phyloP scores from a whole-genome alignment of 2,113 vertebrate species.

The Ciconia stormi region DNA sequence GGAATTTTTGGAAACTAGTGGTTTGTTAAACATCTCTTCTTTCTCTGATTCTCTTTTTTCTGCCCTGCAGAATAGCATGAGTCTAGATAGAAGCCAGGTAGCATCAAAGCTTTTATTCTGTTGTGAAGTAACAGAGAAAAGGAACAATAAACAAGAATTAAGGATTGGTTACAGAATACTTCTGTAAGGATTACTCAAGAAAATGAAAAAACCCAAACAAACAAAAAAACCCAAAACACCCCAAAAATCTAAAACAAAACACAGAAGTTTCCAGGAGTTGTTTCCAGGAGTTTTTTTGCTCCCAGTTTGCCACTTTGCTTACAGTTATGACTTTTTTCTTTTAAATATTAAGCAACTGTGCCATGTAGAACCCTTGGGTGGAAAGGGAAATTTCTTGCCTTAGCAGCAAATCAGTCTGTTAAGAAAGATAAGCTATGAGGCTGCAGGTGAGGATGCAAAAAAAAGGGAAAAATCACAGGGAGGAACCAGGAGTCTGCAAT shows the following conservation, averaged over 20 bases:
- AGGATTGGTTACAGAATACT: background rate
- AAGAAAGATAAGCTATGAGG: background rate
- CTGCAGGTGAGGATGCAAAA: background rate
- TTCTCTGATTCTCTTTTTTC: background rate
- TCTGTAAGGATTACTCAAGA: background rate
- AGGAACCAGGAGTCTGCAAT: background rate
- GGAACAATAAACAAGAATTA: background rate
- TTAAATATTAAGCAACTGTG: background rate
- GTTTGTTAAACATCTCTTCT: background rate
- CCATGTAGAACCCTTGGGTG: background rate
- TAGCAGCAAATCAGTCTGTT: background rate
- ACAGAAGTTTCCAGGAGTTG: background rate
- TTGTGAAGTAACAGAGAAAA: background rate
- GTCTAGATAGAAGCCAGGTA: accelerated
- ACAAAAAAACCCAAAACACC: background rate
- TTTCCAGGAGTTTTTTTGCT: background rate
- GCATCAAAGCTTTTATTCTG: background rate
- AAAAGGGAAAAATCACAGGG: background rate
- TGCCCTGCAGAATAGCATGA: background rate
- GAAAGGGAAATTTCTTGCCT: background rate
- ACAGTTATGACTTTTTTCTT: background rate
- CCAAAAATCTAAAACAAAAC: background rate
- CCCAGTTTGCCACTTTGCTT: background rate
- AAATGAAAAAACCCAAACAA: background rate
- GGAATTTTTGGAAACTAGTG: background rate